These are phyloP conservation scores for Puffinus mauretanicus DNA, from an alignment of 2,113 vertebrate genomes.

Conservation along the genomic window DNA sequence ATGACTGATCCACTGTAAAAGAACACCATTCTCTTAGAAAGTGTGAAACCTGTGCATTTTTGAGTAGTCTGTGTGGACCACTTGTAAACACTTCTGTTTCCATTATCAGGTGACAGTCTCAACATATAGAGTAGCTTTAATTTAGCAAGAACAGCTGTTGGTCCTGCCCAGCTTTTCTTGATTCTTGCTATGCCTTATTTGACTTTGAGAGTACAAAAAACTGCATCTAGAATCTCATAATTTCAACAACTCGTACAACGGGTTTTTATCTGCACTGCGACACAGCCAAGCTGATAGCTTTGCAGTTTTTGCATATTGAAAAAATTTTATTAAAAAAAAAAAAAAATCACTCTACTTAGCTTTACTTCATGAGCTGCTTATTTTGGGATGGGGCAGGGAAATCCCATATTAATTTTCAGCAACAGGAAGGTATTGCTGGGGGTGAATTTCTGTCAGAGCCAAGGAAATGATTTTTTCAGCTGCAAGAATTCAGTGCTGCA, in stretches of 20 bases:
- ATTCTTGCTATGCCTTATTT: slow-evolving; percentile 36
- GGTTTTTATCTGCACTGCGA: slow-evolving; percentile 28
- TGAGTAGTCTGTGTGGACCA: neutral
- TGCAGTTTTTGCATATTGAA: neutral
- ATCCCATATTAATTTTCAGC: slow-evolving; percentile 33
- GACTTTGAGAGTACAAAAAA: slow-evolving; percentile 9
- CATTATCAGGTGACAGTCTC: slow-evolving; percentile 6
- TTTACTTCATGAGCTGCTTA: neutral
- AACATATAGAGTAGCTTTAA: neutral
- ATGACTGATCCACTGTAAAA: slow-evolving; percentile 20
- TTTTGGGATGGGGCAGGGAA: neutral
- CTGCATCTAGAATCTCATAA: neutral
- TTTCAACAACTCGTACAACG: neutral
- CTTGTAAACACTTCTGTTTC: slow-evolving; percentile 39
- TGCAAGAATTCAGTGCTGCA: slow-evolving; percentile 45
- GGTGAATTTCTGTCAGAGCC: slow-evolving; percentile 12
- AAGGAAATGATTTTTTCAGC: slow-evolving; percentile 31
- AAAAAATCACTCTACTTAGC: neutral
- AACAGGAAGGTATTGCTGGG: neutral
- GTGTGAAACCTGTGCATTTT: slow-evolving; percentile 22
- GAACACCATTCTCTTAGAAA: neutral
- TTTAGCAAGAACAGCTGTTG: slow-evolving; percentile 12
- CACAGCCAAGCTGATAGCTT: neutral
- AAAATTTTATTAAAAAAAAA: neutral
- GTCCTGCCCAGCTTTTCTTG: neutral